Evolutionary conservation across 2,113 vertebrate species (phyloP).

Genomic region (Lonchura striata): DNA sequence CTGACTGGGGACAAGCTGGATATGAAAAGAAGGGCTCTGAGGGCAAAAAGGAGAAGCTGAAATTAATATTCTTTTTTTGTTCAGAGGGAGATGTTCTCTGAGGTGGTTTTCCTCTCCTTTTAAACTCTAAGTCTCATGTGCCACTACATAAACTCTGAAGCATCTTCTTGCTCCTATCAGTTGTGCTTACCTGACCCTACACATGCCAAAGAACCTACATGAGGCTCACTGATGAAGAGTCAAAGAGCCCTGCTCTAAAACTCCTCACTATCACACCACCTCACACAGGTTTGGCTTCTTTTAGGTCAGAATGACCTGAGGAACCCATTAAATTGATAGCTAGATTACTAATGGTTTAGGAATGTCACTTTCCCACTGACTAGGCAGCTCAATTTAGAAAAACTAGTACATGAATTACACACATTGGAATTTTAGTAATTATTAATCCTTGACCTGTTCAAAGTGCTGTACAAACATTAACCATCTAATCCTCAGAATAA

Average conservation of each 20-base stretch:
- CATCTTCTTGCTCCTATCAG: neutral
- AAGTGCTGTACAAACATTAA: constrained; percentile 51
- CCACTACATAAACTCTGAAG: neutral
- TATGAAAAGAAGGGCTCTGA: neutral
- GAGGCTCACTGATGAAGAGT: neutral
- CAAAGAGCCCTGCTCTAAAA: neutral
- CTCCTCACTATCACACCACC: neutral
- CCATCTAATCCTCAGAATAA: constrained; percentile 32
- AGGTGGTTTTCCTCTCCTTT: neutral
- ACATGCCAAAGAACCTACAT: neutral
- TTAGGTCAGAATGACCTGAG: neutral
- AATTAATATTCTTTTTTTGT: neutral
- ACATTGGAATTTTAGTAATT: constrained; percentile 51
- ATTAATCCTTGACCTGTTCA: constrained; percentile 47
- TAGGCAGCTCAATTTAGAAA: neutral
- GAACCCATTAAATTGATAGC: neutral
- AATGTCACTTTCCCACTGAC: constrained; percentile 50
- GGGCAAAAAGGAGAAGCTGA: neutral
- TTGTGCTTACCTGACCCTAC: neutral
- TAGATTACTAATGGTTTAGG: constrained; percentile 25
- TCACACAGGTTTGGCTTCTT: neutral
- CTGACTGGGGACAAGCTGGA: neutral
- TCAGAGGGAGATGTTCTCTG: neutral
- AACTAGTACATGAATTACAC: constrained; percentile 21
- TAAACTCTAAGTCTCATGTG: neutral